A percentile compares a stretch with the other conserved stretches of the same genome.
phyloP scores from a whole-genome alignment of 1,140 invertebrate species.

The Leucophenga varia region DNA sequence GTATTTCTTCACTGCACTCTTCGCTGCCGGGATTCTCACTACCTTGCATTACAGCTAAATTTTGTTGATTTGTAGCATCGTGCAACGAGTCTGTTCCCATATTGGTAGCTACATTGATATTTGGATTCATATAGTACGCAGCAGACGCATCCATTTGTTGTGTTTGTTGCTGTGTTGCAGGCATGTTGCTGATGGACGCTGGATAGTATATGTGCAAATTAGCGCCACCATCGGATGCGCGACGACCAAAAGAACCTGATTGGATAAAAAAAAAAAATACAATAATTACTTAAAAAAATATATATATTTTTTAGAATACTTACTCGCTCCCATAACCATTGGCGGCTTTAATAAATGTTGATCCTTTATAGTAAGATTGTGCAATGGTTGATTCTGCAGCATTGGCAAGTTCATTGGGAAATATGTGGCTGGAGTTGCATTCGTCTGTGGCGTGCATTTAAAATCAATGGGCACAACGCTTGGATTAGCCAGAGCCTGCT shows the following conservation, averaged over 20 bases:
- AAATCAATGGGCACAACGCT: constrained; percentile 48
- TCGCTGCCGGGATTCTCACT: constrained; percentile 30
- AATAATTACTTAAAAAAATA: not conserved
- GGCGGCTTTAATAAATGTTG: constrained; percentile 92
- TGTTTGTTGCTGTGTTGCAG: constrained; percentile 26
- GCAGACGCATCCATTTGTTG: constrained; percentile 31
- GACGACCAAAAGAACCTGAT: constrained; percentile 75
- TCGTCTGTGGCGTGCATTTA: constrained; percentile 39
- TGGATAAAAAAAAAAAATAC: constrained; percentile 12
- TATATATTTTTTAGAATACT: constrained; percentile 37
- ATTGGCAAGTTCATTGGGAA: constrained; percentile 74
- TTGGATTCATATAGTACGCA: constrained; percentile 39
- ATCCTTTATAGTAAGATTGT: constrained; percentile 88
- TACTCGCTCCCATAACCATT: constrained; percentile 81
- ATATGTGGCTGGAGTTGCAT: constrained; percentile 56
- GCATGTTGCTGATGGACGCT: constrained; percentile 37
- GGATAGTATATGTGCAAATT: constrained; percentile 82
- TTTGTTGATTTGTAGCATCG: constrained; percentile 10
- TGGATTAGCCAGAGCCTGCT: constrained; percentile 62
- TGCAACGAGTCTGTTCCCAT: constrained; percentile 22
- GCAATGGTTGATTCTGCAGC: constrained; percentile 71
- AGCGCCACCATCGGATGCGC: constrained; percentile 94
- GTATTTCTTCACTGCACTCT: constrained; percentile 53
- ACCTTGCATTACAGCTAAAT: constrained; percentile 13
- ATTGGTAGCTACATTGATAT: constrained; percentile 21